Evolutionary conservation across 2,113 vertebrate species (phyloP).

Genomic region (Ammospiza caudacuta): DNA sequence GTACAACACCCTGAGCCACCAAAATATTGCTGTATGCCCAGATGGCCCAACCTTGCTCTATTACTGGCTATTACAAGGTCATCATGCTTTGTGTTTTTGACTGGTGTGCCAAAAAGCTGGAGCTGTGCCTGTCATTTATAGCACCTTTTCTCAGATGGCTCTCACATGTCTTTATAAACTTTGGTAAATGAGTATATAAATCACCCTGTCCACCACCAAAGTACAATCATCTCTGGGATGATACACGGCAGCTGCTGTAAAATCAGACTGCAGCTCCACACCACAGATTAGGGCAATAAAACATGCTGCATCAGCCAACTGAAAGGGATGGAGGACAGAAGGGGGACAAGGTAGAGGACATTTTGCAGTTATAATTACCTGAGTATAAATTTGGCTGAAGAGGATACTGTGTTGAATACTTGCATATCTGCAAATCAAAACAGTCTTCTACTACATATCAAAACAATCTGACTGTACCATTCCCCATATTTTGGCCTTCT

Average conservation of each 20-base stretch:
- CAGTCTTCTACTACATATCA: background rate
- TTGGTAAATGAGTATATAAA: slow-evolving; percentile 48
- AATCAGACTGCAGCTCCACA: slow-evolving; percentile 11
- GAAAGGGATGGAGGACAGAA: background rate
- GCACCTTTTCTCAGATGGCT: slow-evolving; percentile 25
- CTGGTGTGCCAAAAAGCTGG: background rate
- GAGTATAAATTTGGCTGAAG: background rate
- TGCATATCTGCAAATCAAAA: background rate
- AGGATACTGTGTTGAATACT: background rate
- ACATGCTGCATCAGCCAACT: background rate
- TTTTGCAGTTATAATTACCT: slow-evolving; percentile 3
- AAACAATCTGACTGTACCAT: background rate
- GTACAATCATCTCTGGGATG: slow-evolving; percentile 19
- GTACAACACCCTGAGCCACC: background rate
- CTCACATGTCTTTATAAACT: slow-evolving; percentile 48
- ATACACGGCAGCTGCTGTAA: slow-evolving; percentile 38
- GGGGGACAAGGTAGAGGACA: background rate
- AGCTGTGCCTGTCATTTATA: background rate
- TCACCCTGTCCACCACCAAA: slow-evolving; percentile 17
- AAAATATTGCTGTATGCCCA: background rate
- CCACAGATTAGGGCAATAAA: slow-evolving; percentile 33
- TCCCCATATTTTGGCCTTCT: background rate
- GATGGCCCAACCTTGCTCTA: background rate
- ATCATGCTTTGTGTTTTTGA: background rate
- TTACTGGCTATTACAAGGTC: background rate